Conservation (phyloP, 2,888 invertebrate species). For the Tachina grossa region DNA sequence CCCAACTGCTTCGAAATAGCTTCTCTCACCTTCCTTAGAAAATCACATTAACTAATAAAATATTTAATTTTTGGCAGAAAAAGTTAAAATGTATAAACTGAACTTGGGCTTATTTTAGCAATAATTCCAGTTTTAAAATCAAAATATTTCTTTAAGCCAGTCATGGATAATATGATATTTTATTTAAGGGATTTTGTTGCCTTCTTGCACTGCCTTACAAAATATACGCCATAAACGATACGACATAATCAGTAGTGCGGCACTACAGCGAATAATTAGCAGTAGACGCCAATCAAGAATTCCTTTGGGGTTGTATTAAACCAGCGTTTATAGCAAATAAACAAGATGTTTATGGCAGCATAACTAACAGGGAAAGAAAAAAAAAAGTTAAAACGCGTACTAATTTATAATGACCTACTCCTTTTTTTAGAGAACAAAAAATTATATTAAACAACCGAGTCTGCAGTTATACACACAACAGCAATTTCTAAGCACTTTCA, state of each 20-base stretch:
- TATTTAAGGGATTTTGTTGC: not conserved
- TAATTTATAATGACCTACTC: slow-evolving; percentile 63
- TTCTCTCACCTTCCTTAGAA: no score
- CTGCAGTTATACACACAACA: slow-evolving; percentile 9
- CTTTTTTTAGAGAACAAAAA: slow-evolving; percentile 12
- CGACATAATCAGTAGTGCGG: not conserved
- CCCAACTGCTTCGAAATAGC: no score
- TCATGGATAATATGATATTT: not conserved
- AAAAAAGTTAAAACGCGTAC: slow-evolving; percentile 37
- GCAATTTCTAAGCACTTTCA: slow-evolving; percentile 36
- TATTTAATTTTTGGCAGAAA: no score
- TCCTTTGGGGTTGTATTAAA: slow-evolving; percentile 47
- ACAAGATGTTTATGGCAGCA: slow-evolving; percentile 45
- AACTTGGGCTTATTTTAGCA: no score
- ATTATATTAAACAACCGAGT: not conserved
- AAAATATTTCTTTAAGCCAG: not conserved
- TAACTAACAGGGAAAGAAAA: not conserved
- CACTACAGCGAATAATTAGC: slow-evolving; percentile 33
- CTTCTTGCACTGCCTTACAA: not conserved
- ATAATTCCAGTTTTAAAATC: no score
- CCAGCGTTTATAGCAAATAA: slow-evolving; percentile 42
- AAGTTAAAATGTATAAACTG: no score
- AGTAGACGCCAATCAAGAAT: slow-evolving; percentile 27
- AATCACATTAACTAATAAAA: no score
- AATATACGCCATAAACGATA: not conserved